Base-by-base conservation (phyloP, 2,797 vertebrate genomes). In the Microctenopoma steveboyesi region DNA sequence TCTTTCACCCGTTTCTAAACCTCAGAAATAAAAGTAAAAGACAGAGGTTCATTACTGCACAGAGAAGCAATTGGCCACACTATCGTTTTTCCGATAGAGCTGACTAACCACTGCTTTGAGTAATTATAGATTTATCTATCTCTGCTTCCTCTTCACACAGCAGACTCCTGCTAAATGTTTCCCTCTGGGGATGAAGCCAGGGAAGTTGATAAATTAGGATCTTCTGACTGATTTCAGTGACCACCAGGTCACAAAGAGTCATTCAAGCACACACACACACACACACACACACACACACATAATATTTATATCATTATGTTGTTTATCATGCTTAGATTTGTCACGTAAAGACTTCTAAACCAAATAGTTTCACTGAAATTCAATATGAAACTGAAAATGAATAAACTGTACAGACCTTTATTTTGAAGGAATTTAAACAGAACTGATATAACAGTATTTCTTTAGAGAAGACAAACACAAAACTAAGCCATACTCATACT, bases 81-180 rank as follows among this genome's bases (percentile, higher is more conserved):
- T 28, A 72, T 88, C 5, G 64, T 72, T 85, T 86, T 81, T 83
- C 74, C 77, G 11, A 83, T 84, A 59, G 69, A 75, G 60, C n/a
- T 46, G 30, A 40, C 76, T 62, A 74, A 81, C 76, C 65, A 22
- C 72, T 72, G 82, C 81, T 80, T 74, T 80, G 64, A 77, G 78
- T 85, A 75, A 86, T 88, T 88, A 88, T 86, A 47, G 86, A 87
- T 91, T 84, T 85, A 85, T 88, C 73, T 60, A 73, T 71, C 74
- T 78, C 40, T 61, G 78, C 72, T 84, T 89, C 82, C 85, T 86
- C 69, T 69, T 86, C 81, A 79, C 82, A 86, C 81, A 79, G 81
- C 79, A 76, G 72, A 62, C 51, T 81, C 56, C 72, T 64, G 49
- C 85, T 88, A 75, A 87, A 89, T 78, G 81, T 76, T 86, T 81